Evolutionary conservation across 2,113 vertebrate genomes (phyloP).

Genomic region (Carollia perspicillata): DNA sequence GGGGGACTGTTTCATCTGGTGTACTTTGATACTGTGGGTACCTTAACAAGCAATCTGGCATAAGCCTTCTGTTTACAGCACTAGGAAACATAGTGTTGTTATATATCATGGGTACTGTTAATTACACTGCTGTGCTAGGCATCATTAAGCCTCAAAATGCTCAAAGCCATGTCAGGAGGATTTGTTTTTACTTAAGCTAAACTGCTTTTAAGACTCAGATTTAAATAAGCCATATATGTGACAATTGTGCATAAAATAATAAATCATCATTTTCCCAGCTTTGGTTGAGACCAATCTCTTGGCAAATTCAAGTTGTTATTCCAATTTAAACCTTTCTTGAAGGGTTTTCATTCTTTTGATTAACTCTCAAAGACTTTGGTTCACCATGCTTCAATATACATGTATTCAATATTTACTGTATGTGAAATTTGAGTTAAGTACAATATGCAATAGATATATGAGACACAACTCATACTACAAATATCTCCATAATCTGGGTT

Average conservation of each 20-base stretch:
- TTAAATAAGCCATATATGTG: slow-evolving; percentile 39
- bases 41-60: slow-evolving; percentile 84
- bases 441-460: background rate
- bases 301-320: background rate
- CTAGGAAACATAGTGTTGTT: slow-evolving; percentile 70
- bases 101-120: slow-evolving; percentile 77
- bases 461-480: background rate
- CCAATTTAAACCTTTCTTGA: background rate
- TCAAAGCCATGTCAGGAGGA: slow-evolving; percentile 72
- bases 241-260: background rate
- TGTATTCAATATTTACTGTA: background rate
- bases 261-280: background rate
- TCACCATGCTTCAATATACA: background rate
- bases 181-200: slow-evolving; percentile 76
- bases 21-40: slow-evolving; percentile 71
- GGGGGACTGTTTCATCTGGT: slow-evolving; percentile 80
- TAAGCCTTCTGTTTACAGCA: slow-evolving; percentile 79
- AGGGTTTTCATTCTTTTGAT: background rate
- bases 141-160: slow-evolving; percentile 77
- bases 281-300: background rate
- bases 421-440: background rate
- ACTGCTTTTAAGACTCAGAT: slow-evolving; percentile 54
- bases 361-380: background rate
- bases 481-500: background rate
- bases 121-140: slow-evolving; percentile 77